Percentiles rank a stretch among this genome's conserved stretches.
Conservation (phyloP, 2,888 invertebrate genomes). For the Nomada lathburiana region DNA sequence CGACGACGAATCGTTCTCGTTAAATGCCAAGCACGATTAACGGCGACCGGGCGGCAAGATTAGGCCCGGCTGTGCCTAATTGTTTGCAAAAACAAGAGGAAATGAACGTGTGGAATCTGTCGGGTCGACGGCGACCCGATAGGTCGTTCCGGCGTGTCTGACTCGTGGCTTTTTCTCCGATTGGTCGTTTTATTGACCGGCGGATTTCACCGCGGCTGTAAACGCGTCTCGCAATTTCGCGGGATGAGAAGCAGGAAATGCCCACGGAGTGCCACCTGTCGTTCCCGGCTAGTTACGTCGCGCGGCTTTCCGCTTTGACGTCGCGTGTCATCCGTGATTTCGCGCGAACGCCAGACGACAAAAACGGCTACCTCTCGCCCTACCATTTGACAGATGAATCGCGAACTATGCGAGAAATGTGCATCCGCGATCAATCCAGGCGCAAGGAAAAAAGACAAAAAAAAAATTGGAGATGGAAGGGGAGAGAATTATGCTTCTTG, state of each 20-base stretch:
- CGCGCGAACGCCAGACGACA: slow-evolving; percentile 52
- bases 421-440: slow-evolving; percentile 16
- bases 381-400: slow-evolving; percentile 48
- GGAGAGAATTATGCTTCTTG: neutral
- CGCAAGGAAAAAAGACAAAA: too few species aligned
- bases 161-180: slow-evolving; percentile 35
- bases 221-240: slow-evolving; percentile 61
- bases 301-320: slow-evolving; percentile 70
- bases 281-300: slow-evolving; percentile 62
- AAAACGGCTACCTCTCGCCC: slow-evolving; percentile 37
- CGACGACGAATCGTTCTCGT: too few species aligned
- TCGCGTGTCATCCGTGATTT: slow-evolving; percentile 77
- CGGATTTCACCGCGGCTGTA: slow-evolving; percentile 61
- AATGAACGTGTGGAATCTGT: neutral
- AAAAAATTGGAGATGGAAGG: neutral
- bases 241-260: slow-evolving; percentile 72
- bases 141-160: slow-evolving; percentile 8
- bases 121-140: slow-evolving; percentile 9
- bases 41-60: too few species aligned
- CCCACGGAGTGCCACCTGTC: slow-evolving; percentile 64
- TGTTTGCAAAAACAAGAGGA: slow-evolving; percentile 35
- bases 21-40: neutral
- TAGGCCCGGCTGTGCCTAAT: slow-evolving; percentile 15
- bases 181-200: slow-evolving; percentile 29
- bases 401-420: slow-evolving; percentile 42